These are phyloP conservation scores for Sycophila texana DNA, from an alignment of 2,888 invertebrate species.

Conservation along the genomic window DNA sequence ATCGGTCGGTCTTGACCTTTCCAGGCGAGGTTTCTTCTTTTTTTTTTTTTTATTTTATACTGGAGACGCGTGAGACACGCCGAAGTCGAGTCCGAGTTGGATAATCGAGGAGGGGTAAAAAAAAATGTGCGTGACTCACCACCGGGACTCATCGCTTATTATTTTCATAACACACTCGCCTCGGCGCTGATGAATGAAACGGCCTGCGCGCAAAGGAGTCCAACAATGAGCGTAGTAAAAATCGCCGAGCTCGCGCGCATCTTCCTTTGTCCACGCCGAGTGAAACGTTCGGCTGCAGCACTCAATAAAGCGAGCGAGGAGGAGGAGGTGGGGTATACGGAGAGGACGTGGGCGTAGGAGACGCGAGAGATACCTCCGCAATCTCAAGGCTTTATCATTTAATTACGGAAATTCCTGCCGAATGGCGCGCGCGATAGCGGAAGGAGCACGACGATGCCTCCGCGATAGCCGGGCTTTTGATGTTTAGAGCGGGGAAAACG, in stretches of 20 bases:
- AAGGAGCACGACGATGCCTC: constrained; percentile 33
- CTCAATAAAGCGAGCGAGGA: constrained; percentile 44
- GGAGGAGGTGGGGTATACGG: neutral
- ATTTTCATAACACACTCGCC: no score
- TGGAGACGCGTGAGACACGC: no score
- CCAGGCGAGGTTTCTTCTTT: neutral
- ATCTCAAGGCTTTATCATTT: constrained; percentile 50
- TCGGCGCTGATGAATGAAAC: no score
- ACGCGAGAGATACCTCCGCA: neutral
- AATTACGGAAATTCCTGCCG: constrained; percentile 44
- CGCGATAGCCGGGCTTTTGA: constrained; percentile 32
- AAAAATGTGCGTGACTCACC: no score
- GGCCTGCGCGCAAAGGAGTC: constrained; percentile 14
- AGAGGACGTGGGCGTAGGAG: no score
- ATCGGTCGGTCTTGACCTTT: neutral
- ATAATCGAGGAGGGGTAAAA: no score
- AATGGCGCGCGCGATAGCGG: constrained; percentile 29
- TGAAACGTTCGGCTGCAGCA: constrained; percentile 39
- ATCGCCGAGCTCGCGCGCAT: neutral
- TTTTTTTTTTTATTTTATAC: neutral
- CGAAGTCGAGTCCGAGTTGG: no score
- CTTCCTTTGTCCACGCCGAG: constrained; percentile 32
- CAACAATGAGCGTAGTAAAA: no score
- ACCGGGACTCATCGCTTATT: no score
- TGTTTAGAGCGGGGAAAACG: constrained; percentile 10